These are phyloP conservation scores for Micrastur ruficollis DNA, from an alignment of 2,797 vertebrate species.

Conservation along the genomic window DNA sequence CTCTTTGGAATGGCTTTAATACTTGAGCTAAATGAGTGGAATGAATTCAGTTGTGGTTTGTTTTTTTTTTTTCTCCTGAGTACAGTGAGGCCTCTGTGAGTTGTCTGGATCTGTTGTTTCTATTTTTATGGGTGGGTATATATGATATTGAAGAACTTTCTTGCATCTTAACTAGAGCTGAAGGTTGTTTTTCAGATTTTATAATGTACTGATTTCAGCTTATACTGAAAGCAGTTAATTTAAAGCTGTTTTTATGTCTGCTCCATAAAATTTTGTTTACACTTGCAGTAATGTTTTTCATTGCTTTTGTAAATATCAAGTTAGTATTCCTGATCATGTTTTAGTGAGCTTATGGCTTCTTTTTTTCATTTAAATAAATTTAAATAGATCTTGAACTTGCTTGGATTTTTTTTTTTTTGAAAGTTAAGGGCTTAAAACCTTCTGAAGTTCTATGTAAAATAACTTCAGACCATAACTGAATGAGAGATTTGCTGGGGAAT, in stretches of 20 bases:
- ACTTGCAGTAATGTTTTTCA: background rate
- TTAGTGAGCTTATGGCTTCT: background rate
- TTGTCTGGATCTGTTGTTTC: background rate
- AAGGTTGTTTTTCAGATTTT: constrained; percentile 12
- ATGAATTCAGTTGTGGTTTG: background rate
- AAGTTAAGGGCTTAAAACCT: background rate
- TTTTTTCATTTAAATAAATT: background rate
- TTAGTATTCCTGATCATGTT: background rate
- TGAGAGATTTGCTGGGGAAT: constrained; percentile 4
- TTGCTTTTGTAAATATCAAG: background rate
- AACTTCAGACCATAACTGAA: background rate
- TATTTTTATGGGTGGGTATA: background rate
- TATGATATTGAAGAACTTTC: background rate
- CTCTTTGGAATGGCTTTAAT: background rate
- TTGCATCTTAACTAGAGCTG: background rate
- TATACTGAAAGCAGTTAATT: background rate
- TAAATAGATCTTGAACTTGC: background rate
- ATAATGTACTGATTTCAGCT: background rate
- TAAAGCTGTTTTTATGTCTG: background rate
- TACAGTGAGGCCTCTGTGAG: background rate
- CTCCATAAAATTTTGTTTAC: background rate
- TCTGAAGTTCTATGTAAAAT: background rate
- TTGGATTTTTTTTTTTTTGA: background rate
- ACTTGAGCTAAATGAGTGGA: background rate
- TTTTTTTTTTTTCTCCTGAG: background rate